These are phyloP conservation scores for Aurelia aurita DNA, from an alignment of 30 jellyfish, hydroid and myxozoan genomes.

Conservation along the genomic window DNA sequence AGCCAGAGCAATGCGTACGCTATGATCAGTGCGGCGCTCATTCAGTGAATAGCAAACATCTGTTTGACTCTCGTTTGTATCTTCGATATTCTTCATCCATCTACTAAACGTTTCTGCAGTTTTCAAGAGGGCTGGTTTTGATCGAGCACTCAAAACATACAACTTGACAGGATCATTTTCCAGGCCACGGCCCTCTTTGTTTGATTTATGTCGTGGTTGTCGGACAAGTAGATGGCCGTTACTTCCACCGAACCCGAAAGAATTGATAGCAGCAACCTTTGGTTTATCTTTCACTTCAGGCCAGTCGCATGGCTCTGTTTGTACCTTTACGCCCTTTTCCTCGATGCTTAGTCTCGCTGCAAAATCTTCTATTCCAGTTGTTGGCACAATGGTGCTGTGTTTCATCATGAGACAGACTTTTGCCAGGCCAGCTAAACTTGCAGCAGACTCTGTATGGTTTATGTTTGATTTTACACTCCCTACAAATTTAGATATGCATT, in stretches of 20 bases:
- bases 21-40: conserved; percentile 51
- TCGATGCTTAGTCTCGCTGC: conserved; percentile 44
- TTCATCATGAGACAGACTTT: conserved; percentile 72
- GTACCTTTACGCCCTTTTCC: conserved; percentile 24
- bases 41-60: conserved; percentile 54
- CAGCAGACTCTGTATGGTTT: conserved; percentile 62
- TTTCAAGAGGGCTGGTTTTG: conserved; percentile 28
- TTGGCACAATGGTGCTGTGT: conserved; percentile 36
- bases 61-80: not conserved
- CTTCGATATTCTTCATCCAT: conserved; percentile 25
- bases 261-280: conserved; percentile 50
- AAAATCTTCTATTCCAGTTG: conserved; percentile 34
- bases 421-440: conserved; percentile 62
- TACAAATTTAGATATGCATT: not conserved
- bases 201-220: not conserved
- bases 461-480: conserved; percentile 60
- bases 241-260: conserved; percentile 77
- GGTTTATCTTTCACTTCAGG: conserved; percentile 3
- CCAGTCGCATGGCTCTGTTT: conserved; percentile 22
- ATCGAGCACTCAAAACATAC: conserved; percentile 27
- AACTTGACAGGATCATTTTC: not conserved
- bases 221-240: conserved; percentile 51
- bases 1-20: conserved; percentile 28
- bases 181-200: no score
- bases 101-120: conserved; percentile 38